Percentiles rank a stretch among this genome's conserved stretches.
Conservation (phyloP, 2,888 invertebrate species). For the Altica lythri region DNA sequence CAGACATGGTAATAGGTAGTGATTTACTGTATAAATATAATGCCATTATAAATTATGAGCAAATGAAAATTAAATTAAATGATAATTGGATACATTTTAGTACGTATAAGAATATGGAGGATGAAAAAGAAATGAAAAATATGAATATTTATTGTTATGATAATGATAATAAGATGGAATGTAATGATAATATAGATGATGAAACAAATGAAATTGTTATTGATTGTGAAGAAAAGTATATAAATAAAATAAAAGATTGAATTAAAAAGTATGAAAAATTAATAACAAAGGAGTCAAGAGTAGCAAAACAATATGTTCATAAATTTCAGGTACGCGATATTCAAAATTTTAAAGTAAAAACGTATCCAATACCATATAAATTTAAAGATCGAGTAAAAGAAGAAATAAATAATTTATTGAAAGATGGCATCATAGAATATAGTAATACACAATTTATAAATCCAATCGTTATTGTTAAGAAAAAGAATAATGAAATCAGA, state of each 20-base stretch:
- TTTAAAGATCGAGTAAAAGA: background rate
- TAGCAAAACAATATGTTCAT: background rate
- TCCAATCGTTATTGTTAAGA: slow-evolving; percentile 5
- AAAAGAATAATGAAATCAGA: background rate
- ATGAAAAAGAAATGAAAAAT: no score
- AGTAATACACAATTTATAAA: background rate
- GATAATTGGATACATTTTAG: no score
- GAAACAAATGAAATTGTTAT: background rate
- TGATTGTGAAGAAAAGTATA: background rate
- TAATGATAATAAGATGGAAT: background rate
- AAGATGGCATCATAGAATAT: background rate
- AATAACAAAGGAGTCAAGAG: background rate
- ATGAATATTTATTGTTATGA: no score
- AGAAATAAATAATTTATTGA: background rate
- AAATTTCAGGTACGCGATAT: slow-evolving; percentile 1
- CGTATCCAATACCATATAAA: background rate
- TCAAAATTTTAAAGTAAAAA: slow-evolving; percentile 3
- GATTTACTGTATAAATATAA: no score
- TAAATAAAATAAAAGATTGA: background rate
- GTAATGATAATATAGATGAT: background rate
- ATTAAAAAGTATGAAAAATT: background rate
- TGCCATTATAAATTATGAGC: no score
- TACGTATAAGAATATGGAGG: no score
- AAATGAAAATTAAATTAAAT: no score
- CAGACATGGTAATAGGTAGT: no score